Conservation (phyloP, 2,113 vertebrate species). For the Colossoma macropomum region DNA sequence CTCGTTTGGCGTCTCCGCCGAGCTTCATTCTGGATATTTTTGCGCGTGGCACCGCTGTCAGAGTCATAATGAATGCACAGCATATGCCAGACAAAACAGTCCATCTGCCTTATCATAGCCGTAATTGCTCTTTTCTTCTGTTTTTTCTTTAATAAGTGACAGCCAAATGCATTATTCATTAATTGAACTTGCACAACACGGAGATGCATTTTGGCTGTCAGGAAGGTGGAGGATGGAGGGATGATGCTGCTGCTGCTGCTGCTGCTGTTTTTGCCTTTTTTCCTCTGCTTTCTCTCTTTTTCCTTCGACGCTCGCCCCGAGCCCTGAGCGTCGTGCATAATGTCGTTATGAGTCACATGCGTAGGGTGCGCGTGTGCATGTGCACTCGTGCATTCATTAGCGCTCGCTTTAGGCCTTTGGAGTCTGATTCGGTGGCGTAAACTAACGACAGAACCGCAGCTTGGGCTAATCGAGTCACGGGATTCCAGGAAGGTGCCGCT, state of each 20-base stretch:
- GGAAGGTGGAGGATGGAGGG: background rate
- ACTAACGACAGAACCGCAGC: slow-evolving; percentile 11
- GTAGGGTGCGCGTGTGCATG: slow-evolving; percentile 20
- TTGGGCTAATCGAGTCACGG: slow-evolving; percentile 15
- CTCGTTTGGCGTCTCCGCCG: background rate
- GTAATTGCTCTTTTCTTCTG: slow-evolving; percentile 71
- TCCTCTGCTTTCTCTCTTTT: background rate
- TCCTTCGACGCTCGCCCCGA: background rate
- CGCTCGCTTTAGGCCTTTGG: background rate
- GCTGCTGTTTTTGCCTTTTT: too few relatives aligned
- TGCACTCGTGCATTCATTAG: slow-evolving; percentile 19
- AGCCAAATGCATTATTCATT: slow-evolving; percentile 77
- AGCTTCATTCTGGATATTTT: background rate
- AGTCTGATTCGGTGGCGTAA: background rate
- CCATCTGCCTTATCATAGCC: slow-evolving; percentile 75
- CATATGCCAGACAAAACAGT: slow-evolving; percentile 77
- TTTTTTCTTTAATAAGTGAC: slow-evolving; percentile 64
- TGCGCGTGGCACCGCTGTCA: background rate
- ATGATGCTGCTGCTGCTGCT: background rate
- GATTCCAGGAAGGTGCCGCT: slow-evolving; percentile 13
- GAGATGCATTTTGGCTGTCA: slow-evolving; percentile 1
- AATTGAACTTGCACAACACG: slow-evolving; percentile 48
- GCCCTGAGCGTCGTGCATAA: slow-evolving; percentile 16
- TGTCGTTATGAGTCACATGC: slow-evolving; percentile 24
- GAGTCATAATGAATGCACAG: slow-evolving; percentile 70